Conservation (phyloP, 2,888 invertebrate genomes). For the Callinectes sapidus region DNA sequence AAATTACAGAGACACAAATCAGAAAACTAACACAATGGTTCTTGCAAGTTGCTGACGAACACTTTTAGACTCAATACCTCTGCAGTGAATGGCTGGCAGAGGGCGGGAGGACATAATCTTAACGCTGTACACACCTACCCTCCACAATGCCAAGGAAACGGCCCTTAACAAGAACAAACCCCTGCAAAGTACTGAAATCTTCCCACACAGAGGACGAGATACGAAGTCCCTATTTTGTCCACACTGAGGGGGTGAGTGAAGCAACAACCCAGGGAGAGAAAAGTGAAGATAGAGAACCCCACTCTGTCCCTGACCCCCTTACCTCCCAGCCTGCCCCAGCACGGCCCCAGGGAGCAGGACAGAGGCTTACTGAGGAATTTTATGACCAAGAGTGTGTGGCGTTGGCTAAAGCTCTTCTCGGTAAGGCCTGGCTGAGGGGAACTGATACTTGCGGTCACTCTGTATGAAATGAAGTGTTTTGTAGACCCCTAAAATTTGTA, state of each 20-base stretch:
- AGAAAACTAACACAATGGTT: not conserved
- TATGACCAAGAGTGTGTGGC: constrained; percentile 74
- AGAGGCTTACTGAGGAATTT: constrained; percentile 48
- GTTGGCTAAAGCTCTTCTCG: constrained; percentile 80
- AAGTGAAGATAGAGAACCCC: not conserved
- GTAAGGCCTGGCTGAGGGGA: constrained; percentile 76
- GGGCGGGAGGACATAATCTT: not conserved
- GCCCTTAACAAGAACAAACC: not conserved
- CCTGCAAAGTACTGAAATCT: not conserved
- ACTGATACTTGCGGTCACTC: not conserved
- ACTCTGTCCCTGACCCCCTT: not conserved
- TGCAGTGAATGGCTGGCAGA: not conserved
- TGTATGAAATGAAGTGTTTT: not conserved
- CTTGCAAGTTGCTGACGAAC: not conserved
- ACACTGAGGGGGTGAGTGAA: not conserved
- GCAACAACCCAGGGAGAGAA: not conserved
- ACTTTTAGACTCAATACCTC: not conserved
- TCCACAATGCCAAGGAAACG: not conserved
- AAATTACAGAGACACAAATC: not conserved
- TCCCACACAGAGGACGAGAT: not conserved
- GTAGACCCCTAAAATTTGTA: not conserved
- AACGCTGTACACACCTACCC: not conserved
- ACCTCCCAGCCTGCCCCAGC: not conserved
- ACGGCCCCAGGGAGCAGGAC: not conserved
- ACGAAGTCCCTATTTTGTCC: not conserved